Evolutionary conservation across 2,113 vertebrate species (phyloP), one percentile per base, ranked within the genome.

Genomic region (Alectura lathami): DNA sequence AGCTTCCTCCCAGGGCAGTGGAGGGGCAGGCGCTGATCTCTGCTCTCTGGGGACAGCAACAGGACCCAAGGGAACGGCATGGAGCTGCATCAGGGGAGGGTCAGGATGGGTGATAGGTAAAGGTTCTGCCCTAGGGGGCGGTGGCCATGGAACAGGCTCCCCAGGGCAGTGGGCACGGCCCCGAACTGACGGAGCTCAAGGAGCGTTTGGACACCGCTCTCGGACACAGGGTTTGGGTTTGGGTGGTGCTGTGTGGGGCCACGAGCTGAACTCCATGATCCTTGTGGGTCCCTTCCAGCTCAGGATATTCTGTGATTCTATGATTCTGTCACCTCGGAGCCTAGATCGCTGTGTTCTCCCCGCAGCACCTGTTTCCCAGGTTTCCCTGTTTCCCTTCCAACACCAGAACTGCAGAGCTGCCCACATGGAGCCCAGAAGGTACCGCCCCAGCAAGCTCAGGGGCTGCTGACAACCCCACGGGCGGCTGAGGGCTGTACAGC

Each of bases 401-500:
- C 73, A 89, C 82, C 57, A 76, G 38, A 90, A 94, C 80, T 86
- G 59, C 78, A 86, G 76, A 53, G 38, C 48, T 62, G 60, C 56
- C 64, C 93, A 96, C 85, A 93, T 96, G 93, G 91, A 79, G 57
- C 88, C 56, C 96, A 94, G 86, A 75, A 93, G 85, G 76, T 78
- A 84, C 64, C 43, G 60, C 22, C 30, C 23, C 82, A 40, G 43
- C 53, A n/a, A 91, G 68, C 68, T 78, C 79, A 48, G 29, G 78
- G 34, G 85, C 56, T 93, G 79, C 89, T 86, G 91, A 96, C 88
- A 91, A 5, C 72, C 83, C 75, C 23, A 6, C 64, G 90, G 86
- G 80, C 78, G 43, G 22, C 40, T 27, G 7, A 18, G 26, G 87
- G 50, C 69, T 93, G 51, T 64, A 51, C 51, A 92, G 83, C 83